phyloP scores from a whole-genome alignment of 2,797 vertebrate species.

The Brachyalestes nurse region DNA sequence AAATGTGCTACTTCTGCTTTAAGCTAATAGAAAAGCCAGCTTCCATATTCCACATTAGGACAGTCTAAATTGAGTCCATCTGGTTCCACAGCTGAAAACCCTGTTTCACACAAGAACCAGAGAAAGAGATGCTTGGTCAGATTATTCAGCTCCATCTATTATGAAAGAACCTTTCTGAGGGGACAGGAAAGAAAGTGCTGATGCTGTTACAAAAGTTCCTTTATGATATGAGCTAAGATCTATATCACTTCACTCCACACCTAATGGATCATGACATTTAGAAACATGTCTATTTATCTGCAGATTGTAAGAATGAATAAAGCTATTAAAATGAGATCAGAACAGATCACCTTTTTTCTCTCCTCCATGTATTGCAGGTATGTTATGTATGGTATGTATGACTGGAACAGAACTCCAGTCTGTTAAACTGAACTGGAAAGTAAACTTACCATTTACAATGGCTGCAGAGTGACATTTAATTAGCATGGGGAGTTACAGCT shows the following conservation, averaged over 20 bases:
- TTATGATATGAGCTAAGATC: neutral
- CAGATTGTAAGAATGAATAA: neutral
- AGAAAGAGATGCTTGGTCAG: neutral
- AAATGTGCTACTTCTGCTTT: neutral
- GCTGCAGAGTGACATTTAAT: slow-evolving; percentile 43
- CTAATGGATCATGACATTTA: neutral
- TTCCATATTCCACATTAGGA: neutral
- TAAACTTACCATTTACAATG: slow-evolving; percentile 14
- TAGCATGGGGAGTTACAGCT: slow-evolving; percentile 1
- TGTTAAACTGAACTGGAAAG: neutral
- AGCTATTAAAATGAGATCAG: neutral
- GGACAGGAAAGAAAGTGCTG: neutral
- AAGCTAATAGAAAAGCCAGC: neutral
- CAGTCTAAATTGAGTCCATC: neutral
- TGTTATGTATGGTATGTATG: too few relatives aligned
- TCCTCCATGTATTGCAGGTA: neutral
- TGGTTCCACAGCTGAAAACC: neutral
- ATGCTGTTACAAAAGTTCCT: too few relatives aligned
- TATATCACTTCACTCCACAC: neutral
- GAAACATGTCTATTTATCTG: neutral
- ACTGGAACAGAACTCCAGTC: neutral
- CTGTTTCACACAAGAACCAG: neutral
- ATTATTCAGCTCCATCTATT: neutral
- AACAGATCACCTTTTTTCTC: neutral
- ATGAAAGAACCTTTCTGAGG: neutral